Evolutionary conservation across 1,140 invertebrate species (phyloP).

Genomic region (Rhopalosiphum padi): DNA sequence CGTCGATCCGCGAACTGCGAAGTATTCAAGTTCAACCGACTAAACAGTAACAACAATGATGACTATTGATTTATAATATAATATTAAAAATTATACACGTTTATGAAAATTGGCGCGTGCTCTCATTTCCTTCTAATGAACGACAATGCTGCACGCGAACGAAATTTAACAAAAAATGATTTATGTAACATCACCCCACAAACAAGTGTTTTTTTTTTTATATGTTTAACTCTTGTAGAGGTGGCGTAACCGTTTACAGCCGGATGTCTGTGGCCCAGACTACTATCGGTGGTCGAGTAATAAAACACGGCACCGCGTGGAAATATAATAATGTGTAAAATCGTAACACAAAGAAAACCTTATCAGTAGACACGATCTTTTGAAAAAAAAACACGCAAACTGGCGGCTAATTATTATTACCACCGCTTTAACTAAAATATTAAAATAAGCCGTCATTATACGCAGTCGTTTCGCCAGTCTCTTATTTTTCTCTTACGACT

Average conservation of each 20-base stretch:
- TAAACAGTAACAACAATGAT: background rate
- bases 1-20: slow-evolving; percentile 9
- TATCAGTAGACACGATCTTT: background rate
- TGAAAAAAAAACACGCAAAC: background rate
- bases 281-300: background rate
- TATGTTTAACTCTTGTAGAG: background rate
- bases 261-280: too few relatives aligned
- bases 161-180: background rate
- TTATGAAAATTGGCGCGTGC: background rate
- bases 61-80: background rate
- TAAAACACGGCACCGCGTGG: background rate
- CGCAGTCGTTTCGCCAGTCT: background rate
- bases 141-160: background rate
- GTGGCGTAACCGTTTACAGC: background rate
- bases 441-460: background rate
- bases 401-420: background rate
- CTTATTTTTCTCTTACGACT: background rate
- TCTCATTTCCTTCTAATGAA: background rate
- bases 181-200: background rate
- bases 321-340: background rate
- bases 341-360: background rate
- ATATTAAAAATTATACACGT: background rate
- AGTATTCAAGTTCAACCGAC: slow-evolving; percentile 37
- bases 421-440: background rate
- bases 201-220: background rate